Percentiles rank a stretch among this genome's conserved stretches.
Conservation (phyloP, 2,797 vertebrate species). For the Tarsius wallacei region DNA sequence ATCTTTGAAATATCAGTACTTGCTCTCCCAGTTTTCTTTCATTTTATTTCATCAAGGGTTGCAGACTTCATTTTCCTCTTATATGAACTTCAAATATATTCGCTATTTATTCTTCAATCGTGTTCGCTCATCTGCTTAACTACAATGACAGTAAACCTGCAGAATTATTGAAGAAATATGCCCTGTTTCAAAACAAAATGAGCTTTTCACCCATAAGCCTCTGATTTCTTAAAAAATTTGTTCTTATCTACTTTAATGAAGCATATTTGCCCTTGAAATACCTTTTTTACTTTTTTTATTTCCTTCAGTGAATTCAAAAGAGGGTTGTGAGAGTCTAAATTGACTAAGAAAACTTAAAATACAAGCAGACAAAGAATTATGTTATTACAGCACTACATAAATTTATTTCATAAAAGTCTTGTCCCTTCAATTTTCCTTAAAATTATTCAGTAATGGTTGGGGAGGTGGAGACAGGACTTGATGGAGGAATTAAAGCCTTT, state of each 20-base stretch:
- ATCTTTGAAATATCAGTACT: conserved; percentile 56
- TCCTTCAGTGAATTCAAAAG: not conserved
- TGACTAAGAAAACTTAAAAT: conserved; percentile 22
- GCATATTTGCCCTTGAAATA: not conserved
- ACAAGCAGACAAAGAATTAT: not conserved
- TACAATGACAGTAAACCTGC: not conserved
- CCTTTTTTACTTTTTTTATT: not conserved
- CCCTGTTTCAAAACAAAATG: conserved; percentile 51
- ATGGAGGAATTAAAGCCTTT: not conserved
- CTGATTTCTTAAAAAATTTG: not conserved
- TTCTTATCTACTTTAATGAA: conserved; percentile 29
- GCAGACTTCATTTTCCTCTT: conserved; percentile 32
- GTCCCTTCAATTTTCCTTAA: not conserved
- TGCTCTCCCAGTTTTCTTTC: not conserved
- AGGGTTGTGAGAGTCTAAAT: not conserved
- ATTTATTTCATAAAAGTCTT: not conserved
- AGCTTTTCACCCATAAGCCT: not conserved
- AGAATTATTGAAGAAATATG: conserved; percentile 26
- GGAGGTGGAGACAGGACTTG: not conserved
- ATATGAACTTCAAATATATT: conserved; percentile 52
- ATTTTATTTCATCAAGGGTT: conserved; percentile 64
- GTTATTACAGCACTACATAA: not conserved
- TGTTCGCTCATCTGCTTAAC: conserved; percentile 30
- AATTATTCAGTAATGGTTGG: conserved; percentile 14
- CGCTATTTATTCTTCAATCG: conserved; percentile 65